These are phyloP conservation scores for Lagorchestes hirsutus DNA, from an alignment of 2,797 vertebrate genomes.

Conservation along the genomic window DNA sequence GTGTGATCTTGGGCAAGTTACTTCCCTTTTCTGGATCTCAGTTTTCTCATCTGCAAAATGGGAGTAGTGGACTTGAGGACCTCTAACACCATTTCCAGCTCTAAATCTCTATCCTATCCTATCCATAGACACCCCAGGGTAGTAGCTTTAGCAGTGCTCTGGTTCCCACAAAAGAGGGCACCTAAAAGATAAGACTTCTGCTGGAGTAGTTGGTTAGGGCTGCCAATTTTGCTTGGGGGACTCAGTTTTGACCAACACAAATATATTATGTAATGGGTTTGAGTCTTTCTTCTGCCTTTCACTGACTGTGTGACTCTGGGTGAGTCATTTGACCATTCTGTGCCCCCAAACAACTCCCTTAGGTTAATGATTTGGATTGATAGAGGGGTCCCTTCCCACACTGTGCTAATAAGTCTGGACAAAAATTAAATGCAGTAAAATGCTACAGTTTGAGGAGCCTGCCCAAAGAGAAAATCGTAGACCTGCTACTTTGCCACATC, in stretches of 20 bases:
- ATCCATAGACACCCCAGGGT: background rate
- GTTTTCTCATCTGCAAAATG: background rate
- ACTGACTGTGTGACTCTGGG: background rate
- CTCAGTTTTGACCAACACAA: background rate
- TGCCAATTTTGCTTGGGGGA: background rate
- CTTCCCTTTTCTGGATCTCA: background rate
- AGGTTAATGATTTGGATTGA: background rate
- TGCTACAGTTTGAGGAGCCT: background rate
- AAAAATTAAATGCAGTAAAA: background rate
- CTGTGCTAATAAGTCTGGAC: background rate
- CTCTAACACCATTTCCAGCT: background rate
- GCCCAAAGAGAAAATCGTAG: background rate
- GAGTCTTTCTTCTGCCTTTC: background rate
- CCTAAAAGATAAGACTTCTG: no score
- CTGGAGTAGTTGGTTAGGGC: background rate
- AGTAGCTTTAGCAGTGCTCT: background rate
- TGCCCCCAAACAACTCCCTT: background rate
- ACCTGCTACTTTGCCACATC: background rate
- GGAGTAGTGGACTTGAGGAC: background rate
- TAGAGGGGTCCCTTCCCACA: background rate
- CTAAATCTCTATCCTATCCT: background rate
- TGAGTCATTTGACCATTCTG: background rate
- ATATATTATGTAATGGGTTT: background rate
- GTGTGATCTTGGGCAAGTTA: background rate
- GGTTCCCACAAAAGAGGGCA: background rate